Evolutionary conservation across 2,888 invertebrate genomes (phyloP).

Genomic region (Kryphioiulus occultus): DNA sequence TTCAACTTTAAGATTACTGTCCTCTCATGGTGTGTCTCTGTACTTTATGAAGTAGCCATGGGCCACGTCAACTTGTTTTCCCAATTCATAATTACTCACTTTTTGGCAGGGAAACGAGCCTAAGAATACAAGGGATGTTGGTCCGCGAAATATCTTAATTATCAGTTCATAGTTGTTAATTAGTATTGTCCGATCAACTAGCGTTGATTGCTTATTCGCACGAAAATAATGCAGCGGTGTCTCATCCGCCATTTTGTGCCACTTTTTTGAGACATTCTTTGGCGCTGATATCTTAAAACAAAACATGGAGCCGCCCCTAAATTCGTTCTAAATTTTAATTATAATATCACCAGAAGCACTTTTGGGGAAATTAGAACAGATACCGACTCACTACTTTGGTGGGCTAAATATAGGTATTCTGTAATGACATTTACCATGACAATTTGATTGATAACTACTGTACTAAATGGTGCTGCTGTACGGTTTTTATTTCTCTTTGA

Average conservation of each 20-base stretch:
- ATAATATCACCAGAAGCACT: slow-evolving; percentile 20
- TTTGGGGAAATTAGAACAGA: background rate
- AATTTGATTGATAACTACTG: slow-evolving; percentile 3
- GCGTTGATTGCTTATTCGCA: too few species aligned
- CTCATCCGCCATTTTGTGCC: background rate
- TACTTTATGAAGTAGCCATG: background rate
- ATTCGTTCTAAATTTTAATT: background rate
- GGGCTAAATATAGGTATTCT: background rate
- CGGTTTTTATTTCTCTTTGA: background rate
- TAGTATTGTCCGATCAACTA: background rate
- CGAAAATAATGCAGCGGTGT: background rate
- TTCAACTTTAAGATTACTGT: background rate
- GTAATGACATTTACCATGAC: slow-evolving; percentile 21
- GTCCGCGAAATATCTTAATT: background rate
- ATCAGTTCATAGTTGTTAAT: background rate
- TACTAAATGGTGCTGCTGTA: background rate
- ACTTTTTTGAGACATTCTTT: background rate
- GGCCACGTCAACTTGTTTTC: background rate
- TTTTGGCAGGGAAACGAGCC: too few species aligned
- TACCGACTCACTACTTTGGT: background rate
- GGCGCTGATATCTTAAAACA: background rate
- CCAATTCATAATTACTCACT: background rate
- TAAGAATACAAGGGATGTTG: background rate
- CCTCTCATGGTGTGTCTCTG: background rate
- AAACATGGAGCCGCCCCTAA: background rate